A percentile compares a stretch with the other conserved stretches of the same genome.
These are phyloP conservation scores for Narcine bancroftii DNA, from an alignment of 2,113 vertebrate species.

Conservation along the genomic window DNA sequence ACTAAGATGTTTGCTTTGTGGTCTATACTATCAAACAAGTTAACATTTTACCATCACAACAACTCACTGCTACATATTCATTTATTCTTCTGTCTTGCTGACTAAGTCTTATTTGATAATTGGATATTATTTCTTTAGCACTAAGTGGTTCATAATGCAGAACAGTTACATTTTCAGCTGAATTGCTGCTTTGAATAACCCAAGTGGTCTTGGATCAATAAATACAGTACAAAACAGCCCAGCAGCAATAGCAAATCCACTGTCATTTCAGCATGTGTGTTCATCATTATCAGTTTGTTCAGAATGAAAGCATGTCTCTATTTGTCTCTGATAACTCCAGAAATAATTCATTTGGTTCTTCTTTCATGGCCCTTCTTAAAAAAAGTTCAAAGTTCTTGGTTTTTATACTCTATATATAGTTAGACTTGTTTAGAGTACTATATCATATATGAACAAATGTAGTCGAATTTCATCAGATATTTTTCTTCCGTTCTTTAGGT, in stretches of 20 bases:
- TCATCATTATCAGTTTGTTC: not conserved
- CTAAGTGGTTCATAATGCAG: not conserved
- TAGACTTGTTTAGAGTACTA: not conserved
- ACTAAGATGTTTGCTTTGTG: not conserved
- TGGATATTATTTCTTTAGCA: not conserved
- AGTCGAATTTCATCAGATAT: too few species aligned
- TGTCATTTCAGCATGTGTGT: not conserved
- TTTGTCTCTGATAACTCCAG: not conserved
- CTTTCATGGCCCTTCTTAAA: not conserved
- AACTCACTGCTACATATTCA: not conserved
- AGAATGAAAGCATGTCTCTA: not conserved
- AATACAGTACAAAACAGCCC: too few species aligned
- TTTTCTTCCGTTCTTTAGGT: constrained; percentile 51
- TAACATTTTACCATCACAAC: not conserved
- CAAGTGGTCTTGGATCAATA: not conserved
- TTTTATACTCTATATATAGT: not conserved
- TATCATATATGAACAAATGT: not conserved
- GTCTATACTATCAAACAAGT: not conserved
- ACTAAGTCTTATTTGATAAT: not conserved
- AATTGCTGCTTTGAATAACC: not conserved
- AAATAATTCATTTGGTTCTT: not conserved
- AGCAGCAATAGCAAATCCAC: not conserved
- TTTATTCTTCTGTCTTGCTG: not conserved
- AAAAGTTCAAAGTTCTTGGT: not conserved
- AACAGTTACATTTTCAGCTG: not conserved